Conservation (phyloP, 2,797 vertebrate genomes). For the Halcyon leucocephala region DNA sequence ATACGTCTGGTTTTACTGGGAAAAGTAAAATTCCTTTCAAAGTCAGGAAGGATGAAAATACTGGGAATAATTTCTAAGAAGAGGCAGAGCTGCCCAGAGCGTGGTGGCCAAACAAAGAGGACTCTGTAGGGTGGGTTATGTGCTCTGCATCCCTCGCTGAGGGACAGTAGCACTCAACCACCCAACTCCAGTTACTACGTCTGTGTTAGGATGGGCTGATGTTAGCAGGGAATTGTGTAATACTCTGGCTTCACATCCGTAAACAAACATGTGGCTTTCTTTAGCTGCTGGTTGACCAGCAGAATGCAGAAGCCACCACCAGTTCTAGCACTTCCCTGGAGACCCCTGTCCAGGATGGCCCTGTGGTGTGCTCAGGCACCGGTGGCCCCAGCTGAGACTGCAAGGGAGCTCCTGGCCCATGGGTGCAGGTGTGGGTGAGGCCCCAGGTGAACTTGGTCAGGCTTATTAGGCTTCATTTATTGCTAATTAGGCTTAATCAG, state of each 20-base stretch:
- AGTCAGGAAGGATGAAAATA: not conserved
- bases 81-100: not conserved
- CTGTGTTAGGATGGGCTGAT: not conserved
- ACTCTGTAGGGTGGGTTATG: accelerated
- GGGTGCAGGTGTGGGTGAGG: not conserved
- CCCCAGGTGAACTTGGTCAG: not conserved
- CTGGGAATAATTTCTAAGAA: not conserved
- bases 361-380: not conserved
- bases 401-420: not conserved
- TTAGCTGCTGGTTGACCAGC: not conserved
- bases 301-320: too few relatives aligned
- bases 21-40: not conserved
- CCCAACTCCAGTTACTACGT: not conserved
- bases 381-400: not conserved
- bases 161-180: not conserved
- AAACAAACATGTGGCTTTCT: not conserved
- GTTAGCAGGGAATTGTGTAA: not conserved
- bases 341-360: not conserved
- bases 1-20: not conserved
- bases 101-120: not conserved
- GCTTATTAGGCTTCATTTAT: too few relatives aligned
- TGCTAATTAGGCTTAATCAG: not conserved
- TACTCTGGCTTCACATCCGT: not conserved
- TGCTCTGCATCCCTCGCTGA: not conserved
- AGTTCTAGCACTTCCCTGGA: not conserved